Conservation (phyloP, 2,888 invertebrate species). For the Cataglyphis altisquamis region DNA sequence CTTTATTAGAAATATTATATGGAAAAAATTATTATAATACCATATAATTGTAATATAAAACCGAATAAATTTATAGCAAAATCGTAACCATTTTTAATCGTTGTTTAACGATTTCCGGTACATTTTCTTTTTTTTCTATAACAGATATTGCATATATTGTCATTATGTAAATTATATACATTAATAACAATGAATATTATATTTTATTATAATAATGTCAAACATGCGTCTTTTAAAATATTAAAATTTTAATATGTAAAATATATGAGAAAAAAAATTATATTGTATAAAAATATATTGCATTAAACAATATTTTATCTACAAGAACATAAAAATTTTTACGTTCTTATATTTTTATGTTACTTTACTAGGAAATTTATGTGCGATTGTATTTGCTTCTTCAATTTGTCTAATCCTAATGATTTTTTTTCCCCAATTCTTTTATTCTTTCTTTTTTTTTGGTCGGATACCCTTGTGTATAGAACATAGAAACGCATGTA, state of each 20-base stretch:
- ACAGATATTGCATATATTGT: not conserved
- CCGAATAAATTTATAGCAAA: not conserved
- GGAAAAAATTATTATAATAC: not conserved
- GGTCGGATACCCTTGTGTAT: conserved; percentile 10
- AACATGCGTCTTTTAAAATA: no score
- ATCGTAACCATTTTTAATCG: not conserved
- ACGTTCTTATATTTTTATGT: no score
- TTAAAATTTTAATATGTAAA: not conserved
- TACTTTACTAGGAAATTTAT: not conserved
- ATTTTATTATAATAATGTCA: no score
- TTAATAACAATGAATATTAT: not conserved
- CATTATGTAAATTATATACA: not conserved
- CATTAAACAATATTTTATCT: not conserved
- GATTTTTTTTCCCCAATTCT: not conserved
- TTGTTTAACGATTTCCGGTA: not conserved
- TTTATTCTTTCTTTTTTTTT: not conserved
- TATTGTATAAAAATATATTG: not conserved
- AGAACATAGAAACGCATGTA: conserved; percentile 10
- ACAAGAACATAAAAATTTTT: no score
- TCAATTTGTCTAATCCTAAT: not conserved
- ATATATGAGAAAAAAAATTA: conserved; percentile 1
- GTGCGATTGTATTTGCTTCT: not conserved
- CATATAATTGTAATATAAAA: not conserved
- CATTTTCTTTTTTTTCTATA: not conserved
- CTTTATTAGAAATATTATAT: conserved; percentile 10